Conservation (phyloP, 2,797 vertebrate genomes). For the Tragopan temminckii region DNA sequence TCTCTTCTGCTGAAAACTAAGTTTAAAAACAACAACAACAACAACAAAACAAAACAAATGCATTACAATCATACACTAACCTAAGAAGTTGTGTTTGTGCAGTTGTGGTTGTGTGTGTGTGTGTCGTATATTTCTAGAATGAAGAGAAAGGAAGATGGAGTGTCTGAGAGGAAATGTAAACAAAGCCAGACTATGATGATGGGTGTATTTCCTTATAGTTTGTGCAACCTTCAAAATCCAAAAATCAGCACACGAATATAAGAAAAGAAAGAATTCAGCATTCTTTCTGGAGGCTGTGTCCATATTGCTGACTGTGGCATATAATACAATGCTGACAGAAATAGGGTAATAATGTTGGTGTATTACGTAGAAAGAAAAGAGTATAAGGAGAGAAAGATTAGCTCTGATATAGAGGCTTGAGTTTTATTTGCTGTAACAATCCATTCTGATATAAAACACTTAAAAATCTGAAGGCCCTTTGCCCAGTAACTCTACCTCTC, state of each 20-base stretch:
- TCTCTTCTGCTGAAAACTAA: neutral
- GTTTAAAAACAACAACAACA: neutral
- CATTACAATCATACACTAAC: neutral
- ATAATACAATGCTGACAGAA: neutral
- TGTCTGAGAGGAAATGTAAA: neutral
- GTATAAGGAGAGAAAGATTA: neutral
- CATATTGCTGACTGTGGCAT: neutral
- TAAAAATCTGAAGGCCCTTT: neutral
- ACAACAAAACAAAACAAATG: neutral
- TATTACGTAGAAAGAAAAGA: conserved; percentile 8
- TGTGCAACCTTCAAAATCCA: neutral
- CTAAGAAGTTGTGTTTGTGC: neutral
- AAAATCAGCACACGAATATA: neutral
- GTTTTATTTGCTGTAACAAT: neutral
- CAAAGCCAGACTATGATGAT: neutral
- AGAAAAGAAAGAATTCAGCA: neutral
- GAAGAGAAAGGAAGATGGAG: neutral
- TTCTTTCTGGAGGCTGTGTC: conserved; percentile 7
- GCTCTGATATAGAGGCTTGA: neutral
- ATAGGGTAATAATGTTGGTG: neutral
- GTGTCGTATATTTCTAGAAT: neutral
- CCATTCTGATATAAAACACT: neutral
- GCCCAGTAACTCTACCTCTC: neutral
- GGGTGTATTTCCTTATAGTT: neutral
- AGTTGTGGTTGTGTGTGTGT: neutral